Evolutionary conservation across 2,113 vertebrate species (phyloP).

Genomic region (Lipotes vexillifer): DNA sequence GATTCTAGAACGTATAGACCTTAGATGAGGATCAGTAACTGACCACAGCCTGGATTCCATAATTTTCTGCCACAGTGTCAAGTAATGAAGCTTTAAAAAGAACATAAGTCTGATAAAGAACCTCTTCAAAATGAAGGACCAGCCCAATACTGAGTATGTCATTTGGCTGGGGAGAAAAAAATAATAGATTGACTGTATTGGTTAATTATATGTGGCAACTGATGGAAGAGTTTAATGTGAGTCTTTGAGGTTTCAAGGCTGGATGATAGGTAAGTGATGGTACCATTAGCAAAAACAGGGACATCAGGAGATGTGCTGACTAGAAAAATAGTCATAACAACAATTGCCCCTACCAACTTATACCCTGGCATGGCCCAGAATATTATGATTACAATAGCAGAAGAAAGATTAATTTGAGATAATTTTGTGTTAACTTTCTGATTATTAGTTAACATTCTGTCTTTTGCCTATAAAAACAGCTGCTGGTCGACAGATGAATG

Average conservation of each 20-base stretch:
- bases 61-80: background rate
- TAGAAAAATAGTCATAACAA: background rate
- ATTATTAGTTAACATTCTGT: background rate
- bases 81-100: background rate
- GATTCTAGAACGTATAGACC: background rate
- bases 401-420: background rate
- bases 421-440: background rate
- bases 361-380: background rate
- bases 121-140: background rate
- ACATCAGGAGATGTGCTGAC: background rate
- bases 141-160: background rate
- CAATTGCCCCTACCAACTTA: background rate
- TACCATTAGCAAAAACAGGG: background rate
- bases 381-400: background rate
- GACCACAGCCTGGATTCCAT: background rate
- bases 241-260: background rate
- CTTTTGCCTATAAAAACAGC: background rate
- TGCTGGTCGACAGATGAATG: too few relatives aligned
- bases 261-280: background rate
- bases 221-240: background rate
- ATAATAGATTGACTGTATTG: background rate
- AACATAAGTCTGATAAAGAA: background rate
- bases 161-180: background rate
- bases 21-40: background rate
- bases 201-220: background rate